Evolutionary conservation across 1,140 invertebrate species (phyloP).

Genomic region (Macrotrachela quadricornifera): DNA sequence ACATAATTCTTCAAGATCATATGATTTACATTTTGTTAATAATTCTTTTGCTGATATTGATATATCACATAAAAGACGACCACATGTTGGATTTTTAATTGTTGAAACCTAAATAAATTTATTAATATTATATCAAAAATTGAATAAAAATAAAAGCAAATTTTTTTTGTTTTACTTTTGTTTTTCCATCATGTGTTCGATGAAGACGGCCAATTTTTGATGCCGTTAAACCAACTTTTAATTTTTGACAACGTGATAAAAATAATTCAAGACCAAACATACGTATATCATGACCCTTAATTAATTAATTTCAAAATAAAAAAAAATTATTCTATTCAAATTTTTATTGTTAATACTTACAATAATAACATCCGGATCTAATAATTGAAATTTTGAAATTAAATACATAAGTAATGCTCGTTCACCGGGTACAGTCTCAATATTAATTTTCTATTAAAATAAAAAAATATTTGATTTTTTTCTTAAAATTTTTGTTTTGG

Average conservation of each 20-base stretch:
- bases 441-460: conserved; percentile 29
- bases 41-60: conserved; percentile 79
- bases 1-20: conserved; percentile 64
- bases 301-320: conserved; percentile 1
- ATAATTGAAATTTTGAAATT: conserved; percentile 43
- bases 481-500: not conserved
- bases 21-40: conserved; percentile 56
- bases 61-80: conserved; percentile 73
- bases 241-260: conserved; percentile 34
- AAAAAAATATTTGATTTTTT: no score
- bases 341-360: conserved; percentile 17
- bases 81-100: conserved; percentile 28
- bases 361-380: conserved; percentile 77
- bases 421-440: conserved; percentile 60
- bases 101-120: conserved; percentile 34
- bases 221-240: conserved; percentile 64
- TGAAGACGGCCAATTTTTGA: conserved; percentile 65
- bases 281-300: conserved; percentile 58
- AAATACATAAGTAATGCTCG: conserved; percentile 51
- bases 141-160: not conserved
- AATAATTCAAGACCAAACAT: conserved; percentile 67
- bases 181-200: conserved; percentile 33
- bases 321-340: not conserved
- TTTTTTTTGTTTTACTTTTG: not conserved
- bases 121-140: not conserved